Base-by-base conservation (phyloP, 1,140 invertebrate species). In the Caenorhabditis remanei region DNA sequence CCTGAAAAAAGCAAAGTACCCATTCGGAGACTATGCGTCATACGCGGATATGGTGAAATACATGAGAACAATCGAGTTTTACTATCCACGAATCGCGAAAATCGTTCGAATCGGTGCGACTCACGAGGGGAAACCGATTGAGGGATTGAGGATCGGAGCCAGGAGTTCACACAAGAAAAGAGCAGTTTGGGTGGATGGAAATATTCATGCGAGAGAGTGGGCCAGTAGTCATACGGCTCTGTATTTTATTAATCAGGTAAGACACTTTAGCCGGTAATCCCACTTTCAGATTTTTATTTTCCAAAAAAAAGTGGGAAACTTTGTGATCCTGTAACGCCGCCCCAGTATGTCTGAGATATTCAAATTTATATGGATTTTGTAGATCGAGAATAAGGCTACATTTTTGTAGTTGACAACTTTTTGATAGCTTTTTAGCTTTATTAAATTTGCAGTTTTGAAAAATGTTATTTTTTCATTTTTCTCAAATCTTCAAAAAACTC, bases 161-260 rank as follows among this genome's bases (percentile, higher is more conserved):
- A 53, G 91, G 14, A 55, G 24, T 21, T 86, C 24, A 13, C 87
- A 86, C 13, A 83, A 75, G 55, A 92, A 92, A 79, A 85, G 89
- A 43, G 92, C 87, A 13, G 88, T 92, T 53, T 92, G 92, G 91
- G 91, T 93, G 13, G 91, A 92, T 85, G 91, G 91, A 84, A 91
- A 92, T 61, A 92, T 92, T 58, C 91, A 92, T 86, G 92, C 91
- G 14, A 85, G 91, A 48, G 90, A 91, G 71, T 92, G 92, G 91
- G 91, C 91, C 13, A 92, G 91, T 24, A 89, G 89, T 83, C 92
- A 93, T 63, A 93, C 91, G 7, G 91, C 91, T 46, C 85, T 92
- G n/a, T 93, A 91, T 84, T 89, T 92, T 58, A 92, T 93, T 50
- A 90, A 92, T 88, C 89, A 92, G 85, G 90, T 91, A 32, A 19